Evolutionary conservation across 2,797 vertebrate genomes (phyloP), one percentile per base, ranked within the genome.

Genomic region (Podarcis siculus): DNA sequence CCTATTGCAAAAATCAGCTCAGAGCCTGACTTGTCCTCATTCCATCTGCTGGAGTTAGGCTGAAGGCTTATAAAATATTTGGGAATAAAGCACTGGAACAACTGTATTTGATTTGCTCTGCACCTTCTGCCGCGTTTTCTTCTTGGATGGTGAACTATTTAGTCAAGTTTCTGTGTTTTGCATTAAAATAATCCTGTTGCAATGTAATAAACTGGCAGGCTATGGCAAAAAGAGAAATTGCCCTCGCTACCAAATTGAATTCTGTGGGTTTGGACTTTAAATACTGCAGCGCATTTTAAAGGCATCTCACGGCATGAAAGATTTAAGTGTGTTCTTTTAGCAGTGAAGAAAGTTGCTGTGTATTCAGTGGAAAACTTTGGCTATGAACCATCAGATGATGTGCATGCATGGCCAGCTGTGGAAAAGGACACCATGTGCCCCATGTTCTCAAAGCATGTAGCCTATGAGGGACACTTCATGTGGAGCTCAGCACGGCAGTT

Each of bases 141-240:
- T 90, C 88, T 66, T 88, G 89, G 69, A 27, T 77, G 93, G 5
- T 8, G 84, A 86, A 61, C 89, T 90, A 85, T 83, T 89, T 32
- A 85, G 32, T 86, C 67, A 82, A 71, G 17, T 91, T 55, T 92
- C 91, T 92, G 88, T 66, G 61, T 83, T 93, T 79, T 85, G 81
- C 88, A 87, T 82, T 71, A 89, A 80, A 90, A 39, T 35, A 12
- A 82, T 83, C 86, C 83, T 89, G 64, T 87, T 87, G 19, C 32
- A 80, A 83, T 87, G n/a, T 87, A 91, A 91, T 90, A 88, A 91
- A 82, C 37, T 82, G 82, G 64, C 86, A 90, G 85, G 67, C 42
- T 86, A 76, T 8, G 76, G 55, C 39, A 61, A 82, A 79, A 73
- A 25, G 73, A 87, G 86, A 17, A 23, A 23, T 45, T 30, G 37